Evolutionary conservation across 2,113 vertebrate species (phyloP), one percentile per base, ranked within the genome.

Genomic region (Coreoperca whiteheadi): DNA sequence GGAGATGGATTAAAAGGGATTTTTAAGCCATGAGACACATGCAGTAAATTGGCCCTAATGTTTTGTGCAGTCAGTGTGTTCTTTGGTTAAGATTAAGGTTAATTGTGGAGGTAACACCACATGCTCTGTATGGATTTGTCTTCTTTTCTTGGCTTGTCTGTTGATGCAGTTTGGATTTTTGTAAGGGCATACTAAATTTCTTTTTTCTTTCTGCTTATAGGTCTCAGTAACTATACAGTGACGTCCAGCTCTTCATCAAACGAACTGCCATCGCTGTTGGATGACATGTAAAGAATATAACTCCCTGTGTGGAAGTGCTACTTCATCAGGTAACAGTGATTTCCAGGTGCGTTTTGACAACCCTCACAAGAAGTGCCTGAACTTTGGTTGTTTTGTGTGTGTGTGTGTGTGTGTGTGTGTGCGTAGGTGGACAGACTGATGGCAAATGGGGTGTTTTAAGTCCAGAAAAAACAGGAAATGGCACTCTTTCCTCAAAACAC

Each of bases 11-110:
- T 20, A 41, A 69, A 69, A 23, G 21, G 23, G 25, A 37, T 56
- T 71, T 69, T 50, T 10, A 78, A 39, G 50, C 51, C n/a, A 54
- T 50, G 54, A 87, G 63, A 54, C 15, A 59, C 15, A 54, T 54
- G 46, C 53, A 66, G 2, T 41, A 34, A 56, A 56, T 37, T 54
- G 37, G 15, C 68, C 25, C 9, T 53, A 10, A 46, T 65, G 43
- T 37, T 32, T 53, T 51, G 43, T 32, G 18, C 25, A 34, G 1
- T 63, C 28, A 32, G 12, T 46, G 63, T 61, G 25, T 39, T 43
- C 34, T 63, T 20, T 18, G 15, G 9, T 48, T 73, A 39, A 34
- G 25, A 20, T 50, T 50, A 21, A 50, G 48, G 21, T 59, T 10
- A 32, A 56, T 72, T 5, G 18, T 50, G 48, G 48, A 20, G 5